Conservation (phyloP, 1,140 invertebrate genomes). For the Bombus haemorrhoidalis region DNA sequence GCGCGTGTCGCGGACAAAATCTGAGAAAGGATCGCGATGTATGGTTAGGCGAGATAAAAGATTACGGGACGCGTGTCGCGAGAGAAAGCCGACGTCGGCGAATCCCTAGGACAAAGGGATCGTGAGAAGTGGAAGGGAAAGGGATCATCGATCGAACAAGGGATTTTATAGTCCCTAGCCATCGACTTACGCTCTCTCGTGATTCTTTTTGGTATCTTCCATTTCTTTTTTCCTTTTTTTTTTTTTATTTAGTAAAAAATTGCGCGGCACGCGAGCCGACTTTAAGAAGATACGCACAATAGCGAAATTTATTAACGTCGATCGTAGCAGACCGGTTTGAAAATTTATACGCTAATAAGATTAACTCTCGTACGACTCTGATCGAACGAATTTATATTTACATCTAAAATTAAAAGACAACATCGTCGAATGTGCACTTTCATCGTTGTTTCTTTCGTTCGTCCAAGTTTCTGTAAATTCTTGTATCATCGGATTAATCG, state of each 20-base stretch:
- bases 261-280: too few relatives aligned
- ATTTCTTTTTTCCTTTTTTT: background rate
- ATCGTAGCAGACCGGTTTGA: too few relatives aligned
- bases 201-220: too few relatives aligned
- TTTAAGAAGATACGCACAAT: too few relatives aligned
- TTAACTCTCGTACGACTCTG: too few relatives aligned
- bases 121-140: background rate
- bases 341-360: background rate
- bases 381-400: background rate
- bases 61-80: slow-evolving; percentile 30
- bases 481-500: too few relatives aligned
- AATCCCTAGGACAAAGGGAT: slow-evolving; percentile 29
- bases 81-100: slow-evolving; percentile 45
- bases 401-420: background rate
- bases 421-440: too few relatives aligned
- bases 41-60: slow-evolving; percentile 54
- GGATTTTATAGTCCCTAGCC: background rate
- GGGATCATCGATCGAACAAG: background rate
- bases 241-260: too few relatives aligned
- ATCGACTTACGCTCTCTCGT: background rate
- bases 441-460: too few relatives aligned
- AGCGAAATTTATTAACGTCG: too few relatives aligned
- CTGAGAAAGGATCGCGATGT: slow-evolving; percentile 27
- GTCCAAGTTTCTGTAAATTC: too few relatives aligned
- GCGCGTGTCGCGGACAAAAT: slow-evolving; percentile 57